Evolutionary conservation across 1,140 invertebrate species (phyloP).

Genomic region (Eriocheir sinensis): DNA sequence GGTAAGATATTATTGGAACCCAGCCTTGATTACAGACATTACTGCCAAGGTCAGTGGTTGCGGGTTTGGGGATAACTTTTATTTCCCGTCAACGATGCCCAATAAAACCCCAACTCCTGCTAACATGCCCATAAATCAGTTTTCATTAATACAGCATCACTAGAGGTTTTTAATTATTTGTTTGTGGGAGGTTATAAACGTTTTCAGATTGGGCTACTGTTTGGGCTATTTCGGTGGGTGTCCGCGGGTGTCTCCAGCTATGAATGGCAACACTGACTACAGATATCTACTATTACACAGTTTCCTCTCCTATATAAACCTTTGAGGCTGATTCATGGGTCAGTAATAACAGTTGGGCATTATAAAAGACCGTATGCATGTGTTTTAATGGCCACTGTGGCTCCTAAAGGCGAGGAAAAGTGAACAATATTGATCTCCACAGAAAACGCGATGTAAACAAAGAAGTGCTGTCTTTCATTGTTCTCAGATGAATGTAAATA

Average conservation of each 20-base stretch:
- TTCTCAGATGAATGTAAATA: neutral
- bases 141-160: too few relatives aligned
- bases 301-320: conserved; percentile 44
- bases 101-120: too few relatives aligned
- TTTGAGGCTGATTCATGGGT: neutral
- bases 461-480: conserved; percentile 60
- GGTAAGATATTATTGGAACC: conserved; percentile 58
- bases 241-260: too few relatives aligned
- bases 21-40: conserved; percentile 70
- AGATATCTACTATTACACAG: conserved; percentile 62
- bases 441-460: conserved; percentile 73
- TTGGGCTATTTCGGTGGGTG: too few relatives aligned
- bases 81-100: too few relatives aligned
- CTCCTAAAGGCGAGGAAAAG: neutral
- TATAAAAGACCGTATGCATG: neutral
- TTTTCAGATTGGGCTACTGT: too few relatives aligned
- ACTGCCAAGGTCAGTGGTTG: too few relatives aligned
- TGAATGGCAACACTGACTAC: too few relatives aligned
- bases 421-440: conserved; percentile 61
- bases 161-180: too few relatives aligned
- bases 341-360: neutral
- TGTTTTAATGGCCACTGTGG: neutral
- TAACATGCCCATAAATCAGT: too few relatives aligned
- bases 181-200: too few relatives aligned
- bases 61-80: too few relatives aligned